Conservation (phyloP, 1,140 invertebrate genomes). For the Lordiphosa clarofinis region DNA sequence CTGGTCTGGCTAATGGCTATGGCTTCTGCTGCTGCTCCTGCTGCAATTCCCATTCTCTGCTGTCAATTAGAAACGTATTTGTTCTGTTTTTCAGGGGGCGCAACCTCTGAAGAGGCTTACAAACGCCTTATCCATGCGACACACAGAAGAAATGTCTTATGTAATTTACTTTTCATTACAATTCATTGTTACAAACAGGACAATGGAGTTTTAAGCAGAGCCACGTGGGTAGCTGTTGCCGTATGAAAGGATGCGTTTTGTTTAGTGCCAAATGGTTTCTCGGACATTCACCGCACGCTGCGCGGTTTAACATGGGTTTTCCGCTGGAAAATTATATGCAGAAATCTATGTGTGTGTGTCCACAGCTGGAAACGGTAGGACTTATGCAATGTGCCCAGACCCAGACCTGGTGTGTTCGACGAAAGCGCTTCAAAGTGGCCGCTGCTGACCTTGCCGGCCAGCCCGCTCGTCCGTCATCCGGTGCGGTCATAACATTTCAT, state of each 20-base stretch:
- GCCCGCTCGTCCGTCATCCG: constrained; percentile 53
- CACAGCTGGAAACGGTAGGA: constrained; percentile 27
- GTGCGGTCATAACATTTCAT: constrained; percentile 75
- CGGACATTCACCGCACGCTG: constrained; percentile 63
- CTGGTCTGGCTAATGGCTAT: too few species aligned
- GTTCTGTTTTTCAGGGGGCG: constrained; percentile 28
- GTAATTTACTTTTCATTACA: constrained; percentile 66
- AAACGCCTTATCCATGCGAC: constrained; percentile 47
- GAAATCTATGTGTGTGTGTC: too few species aligned
- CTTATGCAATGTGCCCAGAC: constrained; percentile 43
- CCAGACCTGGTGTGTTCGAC: constrained; percentile 6
- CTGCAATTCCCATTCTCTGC: background rate
- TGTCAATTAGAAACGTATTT: constrained; percentile 51
- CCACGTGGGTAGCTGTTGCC: constrained; percentile 46
- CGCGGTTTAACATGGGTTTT: constrained; percentile 23
- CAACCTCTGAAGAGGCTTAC: constrained; percentile 74
- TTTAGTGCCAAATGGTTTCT: constrained; percentile 57
- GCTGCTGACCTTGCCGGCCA: constrained; percentile 32
- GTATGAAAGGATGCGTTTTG: constrained; percentile 34
- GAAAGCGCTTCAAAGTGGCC: constrained; percentile 57
- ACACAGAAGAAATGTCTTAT: constrained; percentile 46
- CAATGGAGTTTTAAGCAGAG: constrained; percentile 29
- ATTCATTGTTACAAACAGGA: constrained; percentile 51
- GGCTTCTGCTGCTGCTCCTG: too few species aligned
- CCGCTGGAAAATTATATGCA: constrained; percentile 57